Evolutionary conservation across 2,113 vertebrate species (phyloP).

Genomic region (Burhinus bistriatus): DNA sequence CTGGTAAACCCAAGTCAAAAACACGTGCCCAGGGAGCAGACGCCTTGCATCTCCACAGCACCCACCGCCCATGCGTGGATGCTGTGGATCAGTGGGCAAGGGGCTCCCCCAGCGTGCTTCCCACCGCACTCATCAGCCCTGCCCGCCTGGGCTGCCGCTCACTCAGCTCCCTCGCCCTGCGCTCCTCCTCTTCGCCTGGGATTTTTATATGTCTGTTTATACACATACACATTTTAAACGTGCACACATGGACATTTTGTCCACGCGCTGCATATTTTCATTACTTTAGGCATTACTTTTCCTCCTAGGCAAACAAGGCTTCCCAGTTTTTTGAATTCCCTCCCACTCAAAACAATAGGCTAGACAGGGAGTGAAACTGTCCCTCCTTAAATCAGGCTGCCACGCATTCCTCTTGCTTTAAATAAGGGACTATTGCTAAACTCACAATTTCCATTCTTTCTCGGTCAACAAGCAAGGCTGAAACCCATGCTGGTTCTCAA

Average conservation of each 20-base stretch:
- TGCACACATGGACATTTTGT: not conserved
- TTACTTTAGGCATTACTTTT: not conserved
- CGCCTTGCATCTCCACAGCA: rapidly evolving
- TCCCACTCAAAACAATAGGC: not conserved
- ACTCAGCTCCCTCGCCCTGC: rapidly evolving
- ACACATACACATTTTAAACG: not conserved
- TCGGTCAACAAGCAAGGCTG: not conserved
- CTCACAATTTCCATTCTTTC: not conserved
- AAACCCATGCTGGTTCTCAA: not conserved
- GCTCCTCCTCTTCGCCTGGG: not conserved
- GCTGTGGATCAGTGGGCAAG: not conserved
- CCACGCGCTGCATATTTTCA: not conserved
- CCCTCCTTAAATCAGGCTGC: not conserved
- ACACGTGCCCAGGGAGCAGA: rapidly evolving
- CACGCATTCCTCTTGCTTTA: not conserved
- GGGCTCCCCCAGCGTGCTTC: rapidly evolving
- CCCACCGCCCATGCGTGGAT: rapidly evolving
- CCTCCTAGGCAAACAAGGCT: not conserved
- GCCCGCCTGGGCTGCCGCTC: rapidly evolving
- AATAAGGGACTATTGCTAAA: not conserved
- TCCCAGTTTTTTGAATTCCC: not conserved
- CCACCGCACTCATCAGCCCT: not conserved
- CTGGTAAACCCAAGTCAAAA: not conserved
- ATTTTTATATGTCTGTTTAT: not conserved
- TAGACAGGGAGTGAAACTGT: not conserved